Percentiles rank a stretch among this genome's conserved stretches.
Evolutionary conservation across 2,797 vertebrate genomes (phyloP).

Genomic region (Notamacropus eugenii): DNA sequence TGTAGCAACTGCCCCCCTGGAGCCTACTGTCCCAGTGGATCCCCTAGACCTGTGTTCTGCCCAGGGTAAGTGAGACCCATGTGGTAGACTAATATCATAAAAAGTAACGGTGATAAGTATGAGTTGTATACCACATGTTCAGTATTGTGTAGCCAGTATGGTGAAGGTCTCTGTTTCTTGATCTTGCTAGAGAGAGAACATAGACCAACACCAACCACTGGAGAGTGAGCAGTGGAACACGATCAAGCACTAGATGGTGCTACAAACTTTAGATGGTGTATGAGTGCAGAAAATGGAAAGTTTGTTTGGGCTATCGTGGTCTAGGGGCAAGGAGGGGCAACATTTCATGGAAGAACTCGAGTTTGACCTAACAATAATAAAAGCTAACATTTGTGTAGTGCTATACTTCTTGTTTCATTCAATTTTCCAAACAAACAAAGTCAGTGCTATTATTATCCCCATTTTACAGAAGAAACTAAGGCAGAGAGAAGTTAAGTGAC

Average conservation of each 20-base stretch:
- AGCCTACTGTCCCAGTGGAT: conserved; percentile 89
- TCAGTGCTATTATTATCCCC: background rate
- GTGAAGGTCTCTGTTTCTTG: background rate
- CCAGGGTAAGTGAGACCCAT: conserved; percentile 85
- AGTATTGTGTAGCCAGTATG: background rate
- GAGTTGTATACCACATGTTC: background rate
- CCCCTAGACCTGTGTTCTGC: conserved; percentile 91
- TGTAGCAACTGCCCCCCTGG: conserved; percentile 90
- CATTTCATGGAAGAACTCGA: background rate
- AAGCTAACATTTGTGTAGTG: background rate
- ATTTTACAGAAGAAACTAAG: background rate
- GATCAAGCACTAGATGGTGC: background rate
- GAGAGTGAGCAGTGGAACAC: background rate
- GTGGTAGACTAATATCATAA: background rate
- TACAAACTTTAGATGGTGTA: background rate
- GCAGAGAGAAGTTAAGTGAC: background rate
- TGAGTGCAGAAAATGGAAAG: background rate
- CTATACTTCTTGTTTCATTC: background rate
- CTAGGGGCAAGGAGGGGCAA: background rate
- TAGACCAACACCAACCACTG: background rate
- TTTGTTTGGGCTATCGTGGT: background rate
- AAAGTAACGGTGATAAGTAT: background rate
- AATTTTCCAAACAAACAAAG: background rate
- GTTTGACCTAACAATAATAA: background rate
- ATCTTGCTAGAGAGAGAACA: background rate